Percentiles rank a stretch among this genome's conserved stretches.
Evolutionary conservation across 1,140 invertebrate genomes (phyloP).

Genomic region (Drosophila truncata): DNA sequence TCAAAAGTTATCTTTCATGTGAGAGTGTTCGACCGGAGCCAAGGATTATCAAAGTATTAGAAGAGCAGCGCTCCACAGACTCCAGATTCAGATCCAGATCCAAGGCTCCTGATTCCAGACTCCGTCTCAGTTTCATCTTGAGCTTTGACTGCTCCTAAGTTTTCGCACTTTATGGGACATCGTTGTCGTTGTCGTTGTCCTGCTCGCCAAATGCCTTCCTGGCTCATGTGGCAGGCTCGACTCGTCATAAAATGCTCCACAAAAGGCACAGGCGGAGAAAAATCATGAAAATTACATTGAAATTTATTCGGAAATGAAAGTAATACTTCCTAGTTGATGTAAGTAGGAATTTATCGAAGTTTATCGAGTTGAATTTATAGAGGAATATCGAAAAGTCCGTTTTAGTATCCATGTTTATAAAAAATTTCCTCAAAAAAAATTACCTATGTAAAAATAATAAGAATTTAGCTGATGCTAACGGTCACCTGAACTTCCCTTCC

Average conservation of each 20-base stretch:
- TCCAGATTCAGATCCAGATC: conserved; percentile 8
- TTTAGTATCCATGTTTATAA: too few relatives aligned
- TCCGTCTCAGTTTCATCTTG: conserved; percentile 30
- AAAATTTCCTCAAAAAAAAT: too few relatives aligned
- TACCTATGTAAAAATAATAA: too few relatives aligned
- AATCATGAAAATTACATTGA: neutral
- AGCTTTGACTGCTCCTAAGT: conserved; percentile 72
- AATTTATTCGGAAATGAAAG: neutral
- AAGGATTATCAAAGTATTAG: conserved; percentile 78
- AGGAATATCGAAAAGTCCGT: neutral
- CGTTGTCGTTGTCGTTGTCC: conserved; percentile 36
- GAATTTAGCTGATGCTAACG: too few relatives aligned
- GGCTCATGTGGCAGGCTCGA: conserved; percentile 57
- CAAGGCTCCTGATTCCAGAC: conserved; percentile 14
- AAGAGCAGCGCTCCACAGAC: conserved; percentile 35
- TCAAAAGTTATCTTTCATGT: conserved; percentile 71
- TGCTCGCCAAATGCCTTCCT: conserved; percentile 59
- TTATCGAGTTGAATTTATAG: too few relatives aligned
- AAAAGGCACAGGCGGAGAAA: conserved; percentile 1
- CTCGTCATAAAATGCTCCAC: conserved; percentile 66
- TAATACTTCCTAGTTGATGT: neutral
- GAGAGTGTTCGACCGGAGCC: conserved; percentile 60
- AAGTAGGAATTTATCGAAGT: neutral
- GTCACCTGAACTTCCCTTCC: neutral
- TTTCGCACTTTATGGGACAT: conserved; percentile 75